These are phyloP conservation scores for Eutolmus rufibarbis DNA, from an alignment of 2,888 invertebrate species.

Conservation along the genomic window DNA sequence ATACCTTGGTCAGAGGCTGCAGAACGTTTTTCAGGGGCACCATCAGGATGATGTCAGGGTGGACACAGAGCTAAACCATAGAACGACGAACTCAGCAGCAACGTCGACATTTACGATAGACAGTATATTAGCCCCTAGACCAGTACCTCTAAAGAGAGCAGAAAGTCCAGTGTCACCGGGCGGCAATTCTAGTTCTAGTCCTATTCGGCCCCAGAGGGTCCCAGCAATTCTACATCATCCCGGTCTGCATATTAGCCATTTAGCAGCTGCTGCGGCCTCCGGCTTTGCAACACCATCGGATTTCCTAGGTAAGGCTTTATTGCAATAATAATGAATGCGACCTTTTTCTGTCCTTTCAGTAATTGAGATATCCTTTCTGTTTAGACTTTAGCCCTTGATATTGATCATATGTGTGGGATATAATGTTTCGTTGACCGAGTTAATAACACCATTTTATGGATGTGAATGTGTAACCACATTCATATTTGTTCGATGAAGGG, in stretches of 20 bases:
- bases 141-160: constrained; percentile 52
- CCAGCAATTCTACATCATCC: constrained; percentile 65
- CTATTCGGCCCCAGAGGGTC: constrained; percentile 61
- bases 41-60: constrained; percentile 39
- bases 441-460: no score
- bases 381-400: neutral
- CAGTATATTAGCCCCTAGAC: constrained; percentile 77
- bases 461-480: no score
- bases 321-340: neutral
- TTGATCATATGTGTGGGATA: neutral
- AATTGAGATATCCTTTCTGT: neutral
- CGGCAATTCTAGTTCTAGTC: constrained; percentile 61
- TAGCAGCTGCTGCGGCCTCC: constrained; percentile 69
- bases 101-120: constrained; percentile 83
- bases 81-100: constrained; percentile 48
- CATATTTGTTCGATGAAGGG: no score
- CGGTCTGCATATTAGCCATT: constrained; percentile 68
- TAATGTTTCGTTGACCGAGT: no score
- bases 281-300: constrained; percentile 77
- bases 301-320: constrained; percentile 73
- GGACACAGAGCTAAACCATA: constrained; percentile 28
- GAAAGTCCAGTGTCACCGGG: constrained; percentile 59
- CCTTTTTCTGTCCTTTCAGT: neutral
- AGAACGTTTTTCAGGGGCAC: constrained; percentile 59
- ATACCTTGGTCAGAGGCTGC: constrained; percentile 60